Base-by-base conservation (phyloP, 2,113 vertebrate species). In the Opisthocomus hoazin region DNA sequence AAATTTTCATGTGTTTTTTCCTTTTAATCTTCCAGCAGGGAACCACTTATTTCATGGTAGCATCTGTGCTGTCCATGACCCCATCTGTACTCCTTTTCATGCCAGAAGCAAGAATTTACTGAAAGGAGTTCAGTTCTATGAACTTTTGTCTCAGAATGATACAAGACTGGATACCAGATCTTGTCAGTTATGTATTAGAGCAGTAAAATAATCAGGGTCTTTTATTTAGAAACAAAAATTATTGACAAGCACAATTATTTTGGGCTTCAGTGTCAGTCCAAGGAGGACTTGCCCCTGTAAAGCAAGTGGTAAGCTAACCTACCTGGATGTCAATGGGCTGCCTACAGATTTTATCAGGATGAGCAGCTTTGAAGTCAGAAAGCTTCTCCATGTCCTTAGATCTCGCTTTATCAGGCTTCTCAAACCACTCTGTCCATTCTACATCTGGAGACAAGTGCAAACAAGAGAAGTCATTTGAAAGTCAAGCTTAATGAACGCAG, bases 341-440 rank as follows among this genome's bases (percentile, higher is more conserved):
- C 88, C 95, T 98, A 93, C 99, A 99, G 81, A 99, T 97, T 58
- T 97, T 98, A 57, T 99, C 99, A 46, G 99, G 99, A 88, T 98
- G 96, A 90, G 98, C 97, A 34, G 97, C 96, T 85, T 97, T 98
- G 53, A 99, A 98, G 92, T 99, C 99, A 7, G 98, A 98, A 56
- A 99, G 97, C 71, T 99, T 99, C 97, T 99, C 99, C 97, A 98
- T 99, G 86, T 99, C 99, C 96, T 99, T 99, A 41, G 98, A 98
- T 74, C 98, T 98, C 0, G 97, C 95, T 90, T 98, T 98, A 91
- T 98, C 97, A 71, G 99, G 98, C 32, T 98, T 99, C 95, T 99
- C 93, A 71, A 99, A 99, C 99, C 99, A 99, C 23, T 99, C 98
- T 0, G 99, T 99, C 99, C 99, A 99, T 94, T 99, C 98, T n/a